These are phyloP conservation scores for Halcyon malimbica DNA, from an alignment of 2,113 vertebrate genomes.

Conservation along the genomic window DNA sequence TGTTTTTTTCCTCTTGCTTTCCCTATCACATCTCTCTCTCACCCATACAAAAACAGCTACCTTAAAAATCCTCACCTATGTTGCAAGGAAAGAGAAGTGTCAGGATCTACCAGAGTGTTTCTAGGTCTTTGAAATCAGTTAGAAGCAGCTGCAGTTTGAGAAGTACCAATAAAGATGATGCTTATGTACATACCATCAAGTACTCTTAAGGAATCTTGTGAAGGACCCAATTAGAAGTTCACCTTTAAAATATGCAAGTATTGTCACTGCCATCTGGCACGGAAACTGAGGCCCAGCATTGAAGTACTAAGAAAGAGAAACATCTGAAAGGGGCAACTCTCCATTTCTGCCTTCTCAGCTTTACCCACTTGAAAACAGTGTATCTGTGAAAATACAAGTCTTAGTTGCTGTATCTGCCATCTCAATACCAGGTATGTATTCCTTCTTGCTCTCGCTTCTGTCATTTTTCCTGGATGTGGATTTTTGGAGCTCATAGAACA, in stretches of 20 bases:
- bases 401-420: background rate
- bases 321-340: background rate
- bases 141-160: background rate
- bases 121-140: background rate
- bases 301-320: background rate
- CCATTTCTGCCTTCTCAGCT: background rate
- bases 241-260: background rate
- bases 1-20: background rate
- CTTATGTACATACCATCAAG: background rate
- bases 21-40: background rate
- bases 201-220: background rate
- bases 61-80: background rate
- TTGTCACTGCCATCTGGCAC: background rate
- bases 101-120: background rate
- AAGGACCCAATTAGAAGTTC: background rate
- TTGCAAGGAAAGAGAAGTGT: background rate
- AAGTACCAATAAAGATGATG: background rate
- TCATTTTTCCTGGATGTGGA: background rate
- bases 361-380: background rate
- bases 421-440: background rate
- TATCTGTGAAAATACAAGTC: background rate
- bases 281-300: background rate
- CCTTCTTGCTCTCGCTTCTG: background rate
- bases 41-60: background rate
- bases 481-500: background rate